Conservation (phyloP, 1,140 invertebrate genomes). For the Papilio dardanus region DNA sequence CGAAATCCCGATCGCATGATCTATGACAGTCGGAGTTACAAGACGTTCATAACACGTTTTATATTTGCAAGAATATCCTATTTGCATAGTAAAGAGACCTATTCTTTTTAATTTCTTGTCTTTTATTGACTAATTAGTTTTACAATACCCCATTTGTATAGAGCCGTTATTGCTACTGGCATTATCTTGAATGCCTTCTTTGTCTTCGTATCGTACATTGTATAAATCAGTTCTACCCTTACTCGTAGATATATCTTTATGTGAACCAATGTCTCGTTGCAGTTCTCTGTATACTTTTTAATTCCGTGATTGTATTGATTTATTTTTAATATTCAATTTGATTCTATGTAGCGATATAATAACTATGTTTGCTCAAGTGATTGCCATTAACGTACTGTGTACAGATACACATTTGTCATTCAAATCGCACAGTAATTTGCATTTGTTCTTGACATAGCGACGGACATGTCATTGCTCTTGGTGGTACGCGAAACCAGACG, state of each 20-base stretch:
- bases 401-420: conserved; percentile 25
- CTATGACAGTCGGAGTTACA: not conserved
- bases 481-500: conserved; percentile 28
- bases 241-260: not conserved
- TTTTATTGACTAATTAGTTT: not conserved
- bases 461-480: conserved; percentile 32
- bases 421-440: conserved; percentile 3
- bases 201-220: not conserved
- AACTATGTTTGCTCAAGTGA: not conserved
- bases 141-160: not conserved
- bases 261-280: not conserved
- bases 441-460: conserved; percentile 32
- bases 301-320: not conserved
- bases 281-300: not conserved
- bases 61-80: not conserved
- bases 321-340: not conserved
- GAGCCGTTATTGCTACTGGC: not conserved
- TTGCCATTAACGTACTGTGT: not conserved
- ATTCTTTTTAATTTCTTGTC: not conserved
- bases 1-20: not conserved
- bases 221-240: too few relatives aligned
- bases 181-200: not conserved
- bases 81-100: not conserved
- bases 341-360: not conserved
- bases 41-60: not conserved